Base-by-base conservation (phyloP, 2,888 invertebrate species). In the Dromius quadrimaculatus region DNA sequence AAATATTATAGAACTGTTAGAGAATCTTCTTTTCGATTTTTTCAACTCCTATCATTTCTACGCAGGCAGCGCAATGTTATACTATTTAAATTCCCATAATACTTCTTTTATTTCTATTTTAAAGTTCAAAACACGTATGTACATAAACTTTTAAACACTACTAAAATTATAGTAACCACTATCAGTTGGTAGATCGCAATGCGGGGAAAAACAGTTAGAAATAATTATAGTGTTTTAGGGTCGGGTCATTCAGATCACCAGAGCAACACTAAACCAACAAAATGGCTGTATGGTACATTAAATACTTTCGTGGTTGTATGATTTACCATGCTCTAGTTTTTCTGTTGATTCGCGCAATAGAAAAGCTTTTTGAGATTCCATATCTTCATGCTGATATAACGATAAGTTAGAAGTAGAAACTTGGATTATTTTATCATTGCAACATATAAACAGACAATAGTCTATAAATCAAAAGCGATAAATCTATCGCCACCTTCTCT, bases 401-500 rank as follows among this genome's bases (percentile, higher is more conserved):
- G 3, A 3, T 8, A 28, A 28, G 28, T n/a, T n/a, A n/a, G n/a
- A n/a, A n/a, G n/a, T n/a, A n/a, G n/a, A n/a, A n/a, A n/a, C n/a
- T n/a, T n/a, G n/a, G n/a, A n/a, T n/a, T n/a, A n/a, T n/a, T n/a
- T n/a, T n/a, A n/a, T n/a, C n/a, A n/a, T n/a, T n/a, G n/a, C n/a
- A n/a, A n/a, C n/a, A n/a, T n/a, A n/a, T n/a, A n/a, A n/a, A n/a
- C n/a, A n/a, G n/a, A n/a, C n/a, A n/a, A n/a, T n/a, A n/a, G n/a
- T n/a, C n/a, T n/a, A n/a, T n/a, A n/a, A n/a, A n/a, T n/a, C n/a
- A n/a, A n/a, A n/a, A n/a, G n/a, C n/a, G n/a, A n/a, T n/a, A 36
- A 36, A 61, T n/a, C 59, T 41, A 41, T 41, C 41, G 34, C 36
- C 59, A 20, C 59, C n/a, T n/a, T 20, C 19, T 5, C 15, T 15